These are phyloP conservation scores for Idaea straminata DNA, from an alignment of 2,888 invertebrate genomes.

Conservation along the genomic window DNA sequence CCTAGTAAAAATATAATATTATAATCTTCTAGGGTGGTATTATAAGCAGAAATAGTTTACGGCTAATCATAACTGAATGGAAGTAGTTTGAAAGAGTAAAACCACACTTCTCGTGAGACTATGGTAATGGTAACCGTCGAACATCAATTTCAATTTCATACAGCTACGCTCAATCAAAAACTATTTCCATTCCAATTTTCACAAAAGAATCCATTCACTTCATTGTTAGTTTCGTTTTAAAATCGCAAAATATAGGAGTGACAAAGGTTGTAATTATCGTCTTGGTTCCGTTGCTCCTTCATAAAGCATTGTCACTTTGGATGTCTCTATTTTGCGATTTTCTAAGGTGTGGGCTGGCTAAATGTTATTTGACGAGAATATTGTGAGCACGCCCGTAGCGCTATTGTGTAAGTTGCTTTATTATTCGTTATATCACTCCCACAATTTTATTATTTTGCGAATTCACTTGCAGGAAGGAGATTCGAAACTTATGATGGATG, in stretches of 20 bases:
- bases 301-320: constrained; percentile 58
- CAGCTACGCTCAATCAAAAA: constrained; percentile 44
- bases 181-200: constrained; percentile 46
- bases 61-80: not conserved
- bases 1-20: not conserved
- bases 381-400: constrained; percentile 74
- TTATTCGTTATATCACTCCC: constrained; percentile 72
- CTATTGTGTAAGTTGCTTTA: constrained; percentile 55
- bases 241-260: constrained; percentile 56
- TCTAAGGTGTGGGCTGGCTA: constrained; percentile 78
- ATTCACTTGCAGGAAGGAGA: constrained; percentile 62
- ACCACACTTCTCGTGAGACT: not conserved
- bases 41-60: not conserved
- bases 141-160: not conserved
- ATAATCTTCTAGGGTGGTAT: not conserved
- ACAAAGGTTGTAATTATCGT: constrained; percentile 78
- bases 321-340: constrained; percentile 78
- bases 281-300: constrained; percentile 66
- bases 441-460: constrained; percentile 70
- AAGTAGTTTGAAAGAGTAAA: not conserved
- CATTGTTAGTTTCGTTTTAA: constrained; percentile 58
- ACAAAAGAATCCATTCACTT: constrained; percentile 42
- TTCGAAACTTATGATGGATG: constrained; percentile 65
- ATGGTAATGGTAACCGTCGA: not conserved
- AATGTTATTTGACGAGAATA: constrained; percentile 78